Base-by-base conservation (phyloP, 2,113 vertebrate species). In the Megalops atlanticus region DNA sequence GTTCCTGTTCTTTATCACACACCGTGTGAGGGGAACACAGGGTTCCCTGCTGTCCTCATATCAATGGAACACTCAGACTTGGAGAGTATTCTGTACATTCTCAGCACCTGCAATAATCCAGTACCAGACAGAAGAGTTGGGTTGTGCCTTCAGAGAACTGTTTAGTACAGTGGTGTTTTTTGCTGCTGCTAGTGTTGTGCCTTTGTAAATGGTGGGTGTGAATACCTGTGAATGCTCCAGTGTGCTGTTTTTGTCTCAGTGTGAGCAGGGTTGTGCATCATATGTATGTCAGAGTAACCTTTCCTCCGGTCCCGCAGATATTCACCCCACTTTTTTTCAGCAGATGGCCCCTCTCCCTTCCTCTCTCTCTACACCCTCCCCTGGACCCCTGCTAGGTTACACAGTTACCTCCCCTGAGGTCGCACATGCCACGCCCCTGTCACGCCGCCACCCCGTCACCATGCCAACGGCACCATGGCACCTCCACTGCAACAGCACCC, bases 301-400 rank as follows among this genome's bases (percentile, higher is more conserved):
- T 64, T 64, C 58, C 58, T 64, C 58, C 58, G 31, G 58, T 64
- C 31, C 24, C n/a, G n/a, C 58, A 64, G 58, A 27, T 64, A 64
- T 64, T 64, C 31, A n/a, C 24, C n/a, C 58, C 58, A 10, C 58
- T 64, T 64, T 27, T 64, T 27, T 27, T n/a, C n/a, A 8, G 31
- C 58, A 64, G 24, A n/a, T n/a, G 11, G 24, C n/a, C 54, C 54
- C 54, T 2, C 24, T 24, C 58, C 58, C n/a, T 64, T 64, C 24
- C 58, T n/a, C n/a, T 64, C 58, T 15, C 58, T 11, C 58, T 11
- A 31, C 18, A 24, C 58, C n/a, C n/a, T n/a, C n/a, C 24, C 58
- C 58, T 11, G 58, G n/a, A 10, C 24, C 58, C 31, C 8, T 27
- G 8, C 11, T 31, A n/a, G 24, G 24, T 24, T 54, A 24, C 49